These are phyloP conservation scores for Xylota sylvarum DNA, from an alignment of 2,888 invertebrate genomes.

Conservation along the genomic window DNA sequence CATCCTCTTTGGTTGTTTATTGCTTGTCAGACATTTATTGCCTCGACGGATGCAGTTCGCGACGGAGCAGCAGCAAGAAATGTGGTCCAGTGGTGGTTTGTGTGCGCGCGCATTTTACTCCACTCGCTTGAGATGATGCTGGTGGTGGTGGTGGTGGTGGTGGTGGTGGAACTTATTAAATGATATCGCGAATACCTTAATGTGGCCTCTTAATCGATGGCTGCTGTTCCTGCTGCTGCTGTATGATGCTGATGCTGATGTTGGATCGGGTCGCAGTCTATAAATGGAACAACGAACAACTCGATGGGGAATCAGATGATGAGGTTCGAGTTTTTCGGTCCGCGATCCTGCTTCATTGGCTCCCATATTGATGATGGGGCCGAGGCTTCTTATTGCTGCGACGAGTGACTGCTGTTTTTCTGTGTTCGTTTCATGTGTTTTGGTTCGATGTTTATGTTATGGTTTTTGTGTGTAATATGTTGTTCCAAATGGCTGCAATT, in stretches of 20 bases:
- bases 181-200: constrained; percentile 77
- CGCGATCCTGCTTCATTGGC: constrained; percentile 69
- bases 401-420: constrained; percentile 60
- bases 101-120: constrained; percentile 43
- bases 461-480: constrained; percentile 73
- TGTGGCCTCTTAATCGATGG: constrained; percentile 77
- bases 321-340: constrained; percentile 52
- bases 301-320: constrained; percentile 74
- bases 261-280: constrained; percentile 56
- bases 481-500: constrained; percentile 63
- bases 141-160: constrained; percentile 38
- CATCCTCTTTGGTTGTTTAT: constrained; percentile 78
- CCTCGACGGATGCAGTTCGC: constrained; percentile 73
- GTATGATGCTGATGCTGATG: constrained; percentile 59
- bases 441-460: constrained; percentile 69
- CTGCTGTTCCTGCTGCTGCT: constrained; percentile 70
- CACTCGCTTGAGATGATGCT: not conserved
- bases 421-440: constrained; percentile 55
- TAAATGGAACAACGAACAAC: constrained; percentile 76
- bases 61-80: constrained; percentile 42
- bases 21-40: constrained; percentile 79
- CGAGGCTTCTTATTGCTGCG: constrained; percentile 64
- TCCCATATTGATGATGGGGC: constrained; percentile 70
- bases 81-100: constrained; percentile 38
- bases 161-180: constrained; percentile 74